Percentiles rank a stretch among this genome's conserved stretches.
phyloP scores from a whole-genome alignment of 2,888 invertebrate species.

The Macropis europaea region DNA sequence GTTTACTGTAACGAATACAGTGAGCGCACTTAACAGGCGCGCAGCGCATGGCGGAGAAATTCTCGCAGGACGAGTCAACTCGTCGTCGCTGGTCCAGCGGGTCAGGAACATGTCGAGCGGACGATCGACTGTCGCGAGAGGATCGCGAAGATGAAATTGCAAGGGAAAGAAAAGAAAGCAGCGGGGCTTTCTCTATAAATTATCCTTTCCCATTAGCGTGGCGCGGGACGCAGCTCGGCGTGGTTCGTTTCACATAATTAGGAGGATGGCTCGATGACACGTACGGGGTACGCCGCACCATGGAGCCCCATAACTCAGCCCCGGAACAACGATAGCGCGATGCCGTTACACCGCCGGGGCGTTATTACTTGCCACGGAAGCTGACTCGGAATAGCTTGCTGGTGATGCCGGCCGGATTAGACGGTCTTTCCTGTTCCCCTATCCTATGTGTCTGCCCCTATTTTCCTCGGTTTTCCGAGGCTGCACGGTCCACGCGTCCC shows the following conservation, averaged over 20 bases:
- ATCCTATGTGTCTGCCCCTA: background rate
- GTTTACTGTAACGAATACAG: too few species aligned
- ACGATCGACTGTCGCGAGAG: background rate
- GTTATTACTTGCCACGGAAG: conserved; percentile 51
- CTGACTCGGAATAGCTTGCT: conserved; percentile 45
- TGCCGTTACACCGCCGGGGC: conserved; percentile 42
- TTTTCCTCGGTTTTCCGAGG: conserved; percentile 16
- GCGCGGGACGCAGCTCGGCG: conserved; percentile 45
- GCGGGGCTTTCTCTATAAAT: conserved; percentile 65
- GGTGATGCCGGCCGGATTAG: conserved; percentile 41
- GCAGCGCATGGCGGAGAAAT: too few species aligned
- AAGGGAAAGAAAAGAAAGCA: conserved; percentile 63
- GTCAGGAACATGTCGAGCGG: background rate
- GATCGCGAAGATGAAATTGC: background rate
- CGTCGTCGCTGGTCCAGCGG: too few species aligned
- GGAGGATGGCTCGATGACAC: conserved; percentile 64
- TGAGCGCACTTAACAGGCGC: too few species aligned
- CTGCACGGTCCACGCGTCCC: conserved; percentile 36
- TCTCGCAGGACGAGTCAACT: too few species aligned
- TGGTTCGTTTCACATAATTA: conserved; percentile 75
- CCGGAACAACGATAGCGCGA: conserved; percentile 49
- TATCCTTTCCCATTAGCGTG: conserved; percentile 69
- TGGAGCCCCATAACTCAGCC: conserved; percentile 39
- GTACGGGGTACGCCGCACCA: conserved; percentile 40
- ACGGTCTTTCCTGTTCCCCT: conserved; percentile 22